Percentiles rank a stretch among this genome's conserved stretches.
phyloP scores from a whole-genome alignment of 2,888 invertebrate species.

The Limnephilus lunatus region DNA sequence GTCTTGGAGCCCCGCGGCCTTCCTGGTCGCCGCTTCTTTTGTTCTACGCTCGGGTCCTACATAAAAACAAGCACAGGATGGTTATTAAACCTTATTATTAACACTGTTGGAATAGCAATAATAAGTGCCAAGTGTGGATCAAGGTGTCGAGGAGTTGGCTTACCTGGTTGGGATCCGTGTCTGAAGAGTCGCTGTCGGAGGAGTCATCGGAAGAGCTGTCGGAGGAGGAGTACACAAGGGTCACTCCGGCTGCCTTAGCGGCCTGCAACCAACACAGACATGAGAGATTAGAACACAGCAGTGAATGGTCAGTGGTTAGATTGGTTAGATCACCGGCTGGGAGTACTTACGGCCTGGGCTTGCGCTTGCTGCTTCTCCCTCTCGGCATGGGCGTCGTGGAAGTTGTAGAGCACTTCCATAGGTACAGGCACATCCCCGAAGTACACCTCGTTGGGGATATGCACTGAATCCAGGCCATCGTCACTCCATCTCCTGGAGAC shows the following conservation, averaged over 20 bases:
- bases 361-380: constrained; percentile 66
- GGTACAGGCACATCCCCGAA: constrained; percentile 77
- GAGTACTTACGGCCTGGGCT: constrained; percentile 45
- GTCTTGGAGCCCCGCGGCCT: constrained; percentile 74
- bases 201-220: constrained; percentile 71
- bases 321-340: background rate
- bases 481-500: constrained; percentile 76
- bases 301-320: background rate
- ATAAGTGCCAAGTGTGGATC: background rate
- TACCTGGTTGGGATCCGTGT: constrained; percentile 65
- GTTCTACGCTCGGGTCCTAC: constrained; percentile 42
- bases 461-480: constrained; percentile 76
- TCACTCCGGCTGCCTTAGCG: constrained; percentile 69
- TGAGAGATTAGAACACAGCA: background rate
- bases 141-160: background rate
- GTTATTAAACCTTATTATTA: background rate
- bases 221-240: constrained; percentile 76
- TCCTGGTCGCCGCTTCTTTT: constrained; percentile 73
- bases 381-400: constrained; percentile 76
- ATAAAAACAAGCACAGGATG: background rate
- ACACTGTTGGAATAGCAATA: background rate
- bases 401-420: constrained; percentile 75
- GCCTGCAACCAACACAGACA: constrained; percentile 34
- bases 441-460: constrained; percentile 78
- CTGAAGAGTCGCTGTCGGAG: constrained; percentile 74